Evolutionary conservation across 2,797 vertebrate genomes (phyloP).

Genomic region (Cossypha dichroa): DNA sequence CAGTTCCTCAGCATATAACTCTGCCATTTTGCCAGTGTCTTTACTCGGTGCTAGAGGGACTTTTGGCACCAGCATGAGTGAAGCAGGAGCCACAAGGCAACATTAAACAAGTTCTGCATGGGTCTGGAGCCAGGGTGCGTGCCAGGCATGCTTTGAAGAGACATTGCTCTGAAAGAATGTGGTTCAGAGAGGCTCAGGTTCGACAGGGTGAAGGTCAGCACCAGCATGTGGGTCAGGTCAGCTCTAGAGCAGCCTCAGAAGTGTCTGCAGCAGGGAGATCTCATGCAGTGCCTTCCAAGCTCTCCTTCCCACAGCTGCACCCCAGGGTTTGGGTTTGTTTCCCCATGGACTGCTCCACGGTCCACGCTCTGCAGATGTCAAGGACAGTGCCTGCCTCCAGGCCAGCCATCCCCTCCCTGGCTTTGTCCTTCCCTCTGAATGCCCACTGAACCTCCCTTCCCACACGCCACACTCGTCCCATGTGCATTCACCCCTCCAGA

Average conservation of each 20-base stretch:
- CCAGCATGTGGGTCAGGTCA: background rate
- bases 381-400: background rate
- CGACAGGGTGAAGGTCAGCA: background rate
- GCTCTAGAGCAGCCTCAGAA: background rate
- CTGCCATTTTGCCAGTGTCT: background rate
- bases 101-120: background rate
- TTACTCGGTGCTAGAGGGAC: background rate
- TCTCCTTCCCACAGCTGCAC: background rate
- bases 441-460: background rate
- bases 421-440: background rate
- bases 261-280: background rate
- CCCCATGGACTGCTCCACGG: background rate
- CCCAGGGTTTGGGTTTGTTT: background rate
- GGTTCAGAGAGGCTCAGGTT: background rate
- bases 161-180: background rate
- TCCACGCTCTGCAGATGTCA: background rate
- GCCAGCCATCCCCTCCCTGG: background rate
- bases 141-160: background rate
- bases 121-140: background rate
- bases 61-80: background rate
- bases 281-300: background rate
- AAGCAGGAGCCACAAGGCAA: background rate
- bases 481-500: background rate
- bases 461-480: background rate
- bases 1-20: background rate